Conservation (phyloP, 1,140 invertebrate species). For the Pseudomyrmex dendroicus region DNA sequence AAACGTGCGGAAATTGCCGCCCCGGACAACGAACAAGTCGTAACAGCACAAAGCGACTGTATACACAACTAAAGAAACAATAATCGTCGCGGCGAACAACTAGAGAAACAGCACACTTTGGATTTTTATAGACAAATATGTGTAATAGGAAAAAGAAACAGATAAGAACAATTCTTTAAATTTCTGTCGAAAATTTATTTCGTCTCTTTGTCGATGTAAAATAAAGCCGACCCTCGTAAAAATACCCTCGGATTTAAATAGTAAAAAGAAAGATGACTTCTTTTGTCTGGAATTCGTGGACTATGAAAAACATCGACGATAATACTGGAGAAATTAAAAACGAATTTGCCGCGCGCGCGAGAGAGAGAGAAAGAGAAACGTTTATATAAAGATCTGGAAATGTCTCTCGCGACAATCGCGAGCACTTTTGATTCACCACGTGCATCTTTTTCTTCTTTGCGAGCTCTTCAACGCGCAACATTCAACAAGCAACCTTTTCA, state of each 20-base stretch:
- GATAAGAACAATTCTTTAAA: not conserved
- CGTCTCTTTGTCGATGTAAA: not conserved
- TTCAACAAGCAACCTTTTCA: slow-evolving; percentile 17
- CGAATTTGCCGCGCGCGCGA: not conserved
- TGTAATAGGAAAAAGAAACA: not conserved
- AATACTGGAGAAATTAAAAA: slow-evolving; percentile 30
- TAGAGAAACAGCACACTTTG: not conserved
- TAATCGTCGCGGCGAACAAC: not conserved
- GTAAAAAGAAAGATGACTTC: not conserved
- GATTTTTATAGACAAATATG: not conserved
- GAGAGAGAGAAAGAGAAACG: no score
- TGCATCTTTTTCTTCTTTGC: slow-evolving; percentile 12
- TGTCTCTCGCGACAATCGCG: not conserved
- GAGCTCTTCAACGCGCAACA: not conserved
- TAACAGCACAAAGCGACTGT: slow-evolving; percentile 12
- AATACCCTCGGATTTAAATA: not conserved
- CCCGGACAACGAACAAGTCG: not conserved
- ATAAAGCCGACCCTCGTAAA: not conserved
- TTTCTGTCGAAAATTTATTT: not conserved
- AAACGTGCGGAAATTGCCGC: slow-evolving; percentile 1
- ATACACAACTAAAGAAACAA: not conserved
- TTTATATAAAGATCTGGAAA: not conserved
- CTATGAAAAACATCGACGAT: not conserved
- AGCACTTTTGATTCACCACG: slow-evolving; percentile 36
- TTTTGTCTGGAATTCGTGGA: not conserved